These are phyloP conservation scores for Camelus bactrianus DNA, from an alignment of 2,113 vertebrate species.

Conservation along the genomic window DNA sequence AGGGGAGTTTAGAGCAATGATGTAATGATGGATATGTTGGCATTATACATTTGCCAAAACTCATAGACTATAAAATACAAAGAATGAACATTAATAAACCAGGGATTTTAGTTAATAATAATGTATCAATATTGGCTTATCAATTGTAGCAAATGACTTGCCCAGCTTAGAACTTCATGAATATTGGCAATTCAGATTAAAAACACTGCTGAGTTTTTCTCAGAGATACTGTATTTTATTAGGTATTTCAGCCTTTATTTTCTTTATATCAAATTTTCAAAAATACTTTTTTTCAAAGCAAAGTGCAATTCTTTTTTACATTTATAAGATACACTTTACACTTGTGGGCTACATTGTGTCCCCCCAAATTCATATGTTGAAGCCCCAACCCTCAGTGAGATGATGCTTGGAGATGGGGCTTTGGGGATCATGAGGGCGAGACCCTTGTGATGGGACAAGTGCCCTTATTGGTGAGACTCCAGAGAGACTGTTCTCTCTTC, in stretches of 20 bases:
- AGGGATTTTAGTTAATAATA: background rate
- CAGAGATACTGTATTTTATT: background rate
- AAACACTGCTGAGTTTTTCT: background rate
- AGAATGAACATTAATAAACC: background rate
- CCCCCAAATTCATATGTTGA: background rate
- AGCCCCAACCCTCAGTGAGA: fast-evolving
- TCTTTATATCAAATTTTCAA: background rate
- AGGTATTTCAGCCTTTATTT: background rate
- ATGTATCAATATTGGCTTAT: background rate
- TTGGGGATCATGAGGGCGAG: background rate
- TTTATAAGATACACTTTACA: background rate
- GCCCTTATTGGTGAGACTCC: background rate
- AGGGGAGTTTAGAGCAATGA: background rate
- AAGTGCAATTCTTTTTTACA: background rate
- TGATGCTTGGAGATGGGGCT: background rate
- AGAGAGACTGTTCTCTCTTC: background rate
- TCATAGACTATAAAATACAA: background rate
- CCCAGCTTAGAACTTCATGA: background rate
- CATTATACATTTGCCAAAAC: background rate
- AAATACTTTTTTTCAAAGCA: background rate
- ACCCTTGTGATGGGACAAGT: background rate
- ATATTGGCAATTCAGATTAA: background rate
- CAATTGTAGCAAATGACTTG: background rate
- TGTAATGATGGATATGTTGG: background rate
- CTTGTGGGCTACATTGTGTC: background rate